Base-by-base conservation (phyloP, 2,888 invertebrate genomes). In the Sarcophaga variegata region DNA sequence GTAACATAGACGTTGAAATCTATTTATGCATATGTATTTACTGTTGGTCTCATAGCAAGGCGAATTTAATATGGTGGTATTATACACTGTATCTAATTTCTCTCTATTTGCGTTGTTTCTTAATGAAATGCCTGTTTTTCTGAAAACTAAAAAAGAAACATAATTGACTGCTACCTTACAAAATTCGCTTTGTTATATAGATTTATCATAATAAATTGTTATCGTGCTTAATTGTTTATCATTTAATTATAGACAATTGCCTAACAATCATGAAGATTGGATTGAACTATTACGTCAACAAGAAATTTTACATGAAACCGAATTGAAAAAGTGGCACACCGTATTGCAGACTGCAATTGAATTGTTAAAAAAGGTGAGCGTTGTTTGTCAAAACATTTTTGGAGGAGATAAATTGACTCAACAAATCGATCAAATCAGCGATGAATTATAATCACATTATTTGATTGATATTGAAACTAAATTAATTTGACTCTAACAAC, bases 261-360 rank as follows among this genome's bases (percentile, higher is more conserved):
- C 97, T 47, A 95, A 95, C 90, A 95, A 96, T 89, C 96, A 96
- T 92, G 96, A 97, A 90, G 97, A 97, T 92, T 98, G 98, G 98
- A 94, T 97, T 83, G 94, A 95, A 89, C 93, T 97, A 88, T 93
- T 98, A 90, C 96, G 96, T 91, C 96, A 96, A 89, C 98, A 98
- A 94, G 96, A 97, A 93, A 94, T 95, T 81, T 94, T 97, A 69
- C 97, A 98, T 94, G 95, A 96, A 85, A 95, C 96, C 49, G 97
- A 98, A 94, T 95, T 98, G 93, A 95, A 95, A 88, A 96, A 96
- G 91, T 98, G 98, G 98, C 95, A 97, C 90, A 94, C 95, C 90
- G 96, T 97, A 89, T 94, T 97, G 81, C 95, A 96, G 92, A 95
- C 95, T 88, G 96, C 97, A 81, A 95, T 96, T 88, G 94, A 95